Conservation (phyloP, 2,113 vertebrate genomes). For the Ranitomeya imitator region DNA sequence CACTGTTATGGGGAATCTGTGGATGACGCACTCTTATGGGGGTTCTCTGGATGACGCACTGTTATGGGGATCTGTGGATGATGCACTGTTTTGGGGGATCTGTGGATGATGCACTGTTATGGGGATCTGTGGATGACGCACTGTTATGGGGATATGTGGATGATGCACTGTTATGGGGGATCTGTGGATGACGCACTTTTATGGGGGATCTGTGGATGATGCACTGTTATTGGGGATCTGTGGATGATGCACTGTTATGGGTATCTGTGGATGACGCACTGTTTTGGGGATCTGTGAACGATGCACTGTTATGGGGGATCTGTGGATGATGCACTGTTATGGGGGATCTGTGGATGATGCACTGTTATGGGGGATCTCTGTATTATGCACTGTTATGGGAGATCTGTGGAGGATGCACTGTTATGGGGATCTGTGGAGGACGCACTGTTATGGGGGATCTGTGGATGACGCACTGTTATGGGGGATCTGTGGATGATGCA, state of each 20-base stretch:
- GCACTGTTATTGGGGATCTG: too few relatives aligned
- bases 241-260: too few relatives aligned
- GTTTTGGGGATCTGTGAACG: too few relatives aligned
- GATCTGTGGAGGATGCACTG: not conserved
- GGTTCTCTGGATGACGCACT: too few relatives aligned
- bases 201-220: not conserved
- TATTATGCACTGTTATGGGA: too few relatives aligned
- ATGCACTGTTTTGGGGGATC: not conserved
- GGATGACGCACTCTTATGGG: too few relatives aligned
- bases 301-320: too few relatives aligned
- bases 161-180: not conserved
- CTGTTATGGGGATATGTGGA: not conserved
- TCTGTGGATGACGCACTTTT: not conserved
- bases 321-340: too few relatives aligned
- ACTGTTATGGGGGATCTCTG: too few relatives aligned
- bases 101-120: not conserved
- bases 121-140: not conserved
- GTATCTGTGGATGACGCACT: too few relatives aligned
- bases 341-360: too few relatives aligned
- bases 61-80: not conserved
- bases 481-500: not conserved
- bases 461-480: not conserved
- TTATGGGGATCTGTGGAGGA: not conserved
- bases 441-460: not conserved
- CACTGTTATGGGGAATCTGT: too few relatives aligned